Evolutionary conservation across 2,113 vertebrate species (phyloP).

Genomic region (Corvus hawaiiensis): DNA sequence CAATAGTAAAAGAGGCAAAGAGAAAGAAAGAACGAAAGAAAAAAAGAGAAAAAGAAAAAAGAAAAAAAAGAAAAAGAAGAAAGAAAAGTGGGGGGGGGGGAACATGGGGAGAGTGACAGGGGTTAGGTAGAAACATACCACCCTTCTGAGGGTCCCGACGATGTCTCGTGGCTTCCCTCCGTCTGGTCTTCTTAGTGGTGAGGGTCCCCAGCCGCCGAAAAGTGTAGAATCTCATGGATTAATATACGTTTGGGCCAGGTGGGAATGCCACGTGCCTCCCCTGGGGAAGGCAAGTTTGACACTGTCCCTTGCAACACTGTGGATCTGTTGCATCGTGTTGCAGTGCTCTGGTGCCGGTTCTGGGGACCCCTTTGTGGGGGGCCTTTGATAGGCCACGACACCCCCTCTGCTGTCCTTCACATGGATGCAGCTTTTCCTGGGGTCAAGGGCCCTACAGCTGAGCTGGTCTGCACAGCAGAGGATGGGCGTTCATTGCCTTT

Average conservation of each 20-base stretch:
- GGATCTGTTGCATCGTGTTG: background rate
- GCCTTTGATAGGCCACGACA: background rate
- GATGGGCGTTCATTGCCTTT: rapidly evolving
- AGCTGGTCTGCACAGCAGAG: background rate
- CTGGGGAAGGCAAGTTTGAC: background rate
- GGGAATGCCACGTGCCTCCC: background rate
- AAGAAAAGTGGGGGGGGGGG: rapidly evolving
- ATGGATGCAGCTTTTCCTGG: background rate
- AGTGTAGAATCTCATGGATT: background rate
- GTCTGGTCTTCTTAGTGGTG: background rate
- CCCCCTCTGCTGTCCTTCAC: background rate
- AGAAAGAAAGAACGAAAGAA: background rate
- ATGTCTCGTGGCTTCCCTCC: rapidly evolving
- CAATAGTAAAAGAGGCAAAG: background rate
- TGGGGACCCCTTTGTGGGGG: background rate
- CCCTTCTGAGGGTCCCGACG: rapidly evolving
- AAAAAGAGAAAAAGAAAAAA: no score
- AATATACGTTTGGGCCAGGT: background rate
- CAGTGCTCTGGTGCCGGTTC: background rate
- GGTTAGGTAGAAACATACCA: background rate
- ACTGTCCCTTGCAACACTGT: background rate
- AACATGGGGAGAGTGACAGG: background rate
- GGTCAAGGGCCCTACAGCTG: background rate
- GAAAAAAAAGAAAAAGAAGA: no score
- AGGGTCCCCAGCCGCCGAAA: no score